These are phyloP conservation scores for Hesperophylax magnus DNA, from an alignment of 1,140 invertebrate genomes.

Conservation along the genomic window DNA sequence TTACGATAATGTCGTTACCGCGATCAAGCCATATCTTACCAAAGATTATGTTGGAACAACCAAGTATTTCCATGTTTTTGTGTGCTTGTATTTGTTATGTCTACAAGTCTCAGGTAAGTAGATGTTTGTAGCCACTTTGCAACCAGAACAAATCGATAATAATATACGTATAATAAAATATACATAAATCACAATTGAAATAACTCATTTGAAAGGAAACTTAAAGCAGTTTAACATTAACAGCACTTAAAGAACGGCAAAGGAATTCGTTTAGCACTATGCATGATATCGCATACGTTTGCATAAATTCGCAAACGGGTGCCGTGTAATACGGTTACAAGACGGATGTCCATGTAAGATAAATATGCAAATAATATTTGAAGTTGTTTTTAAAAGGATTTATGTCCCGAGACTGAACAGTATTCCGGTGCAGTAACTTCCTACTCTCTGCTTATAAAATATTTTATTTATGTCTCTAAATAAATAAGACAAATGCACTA, in stretches of 20 bases:
- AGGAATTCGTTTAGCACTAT: too few relatives aligned
- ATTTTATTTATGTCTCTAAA: conserved; percentile 3
- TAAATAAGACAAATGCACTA: not conserved
- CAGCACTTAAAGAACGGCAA: too few relatives aligned
- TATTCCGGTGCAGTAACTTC: not conserved
- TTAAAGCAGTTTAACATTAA: too few relatives aligned
- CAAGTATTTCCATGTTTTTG: too few relatives aligned
- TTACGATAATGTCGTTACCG: not conserved
- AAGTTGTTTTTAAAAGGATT: conserved; percentile 32
- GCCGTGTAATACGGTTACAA: conserved; percentile 39
- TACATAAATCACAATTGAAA: too few relatives aligned
- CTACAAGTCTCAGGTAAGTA: too few relatives aligned
- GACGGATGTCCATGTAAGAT: conserved; percentile 48
- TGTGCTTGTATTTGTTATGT: too few relatives aligned
- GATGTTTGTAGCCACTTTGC: too few relatives aligned
- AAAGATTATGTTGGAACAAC: not conserved
- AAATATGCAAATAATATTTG: conserved; percentile 48
- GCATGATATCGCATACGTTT: too few relatives aligned
- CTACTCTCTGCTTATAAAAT: not conserved
- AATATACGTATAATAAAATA: too few relatives aligned
- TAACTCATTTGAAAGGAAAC: too few relatives aligned
- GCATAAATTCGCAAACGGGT: conserved; percentile 22
- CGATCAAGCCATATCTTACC: not conserved
- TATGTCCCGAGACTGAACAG: not conserved
- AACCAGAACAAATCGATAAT: too few relatives aligned